Evolutionary conservation across 2,888 invertebrate species (phyloP), one percentile per base, ranked within the genome.

Genomic region (Meteorus colon): DNA sequence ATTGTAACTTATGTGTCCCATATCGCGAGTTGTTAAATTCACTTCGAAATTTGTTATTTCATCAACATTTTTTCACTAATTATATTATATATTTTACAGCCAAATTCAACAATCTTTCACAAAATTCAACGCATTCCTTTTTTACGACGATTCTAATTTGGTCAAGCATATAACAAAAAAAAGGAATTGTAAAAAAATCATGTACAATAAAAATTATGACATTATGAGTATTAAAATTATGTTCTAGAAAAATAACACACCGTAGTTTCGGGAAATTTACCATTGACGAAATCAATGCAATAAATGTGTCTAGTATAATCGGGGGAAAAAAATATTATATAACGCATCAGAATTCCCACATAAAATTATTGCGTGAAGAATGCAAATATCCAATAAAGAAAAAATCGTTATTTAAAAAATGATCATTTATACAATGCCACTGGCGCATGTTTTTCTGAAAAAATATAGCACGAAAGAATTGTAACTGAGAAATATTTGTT

Each of bases 51-150:
- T 63, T 76, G 55, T 41, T 71, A 60, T 75, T 71, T 76, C 45
- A 60, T 60, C 76, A 81, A 78, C 81, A 79, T 80, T 73, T 63
- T 41, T 37, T 55, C 72, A 76, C 78, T 79, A 80, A 78, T 80
- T 86, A 86, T 84, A 84, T 84, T 82, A 82, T 83, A 86, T 88
- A 87, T 84, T 85, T 87, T 88, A 88, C 88, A 88, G 87, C 86
- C 87, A 87, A 88, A 88, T 87, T 88, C 85, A 88, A 88, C 88
- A 87, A 88, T 85, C 85, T 79, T 86, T 81, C 84, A 84, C 85
- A 84, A 87, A 85, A 83, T 85, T 81, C 88, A 84, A 87, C 83
- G 82, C 83, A 78, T 74, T 81, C 75, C 75, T 81, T 79, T 81
- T 79, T 71, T 62, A 63, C 75, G 14, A 24, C 5, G 45, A 27